phyloP scores from a whole-genome alignment of 2,888 invertebrate genomes.

The Sarcophaga caerulescens region DNA sequence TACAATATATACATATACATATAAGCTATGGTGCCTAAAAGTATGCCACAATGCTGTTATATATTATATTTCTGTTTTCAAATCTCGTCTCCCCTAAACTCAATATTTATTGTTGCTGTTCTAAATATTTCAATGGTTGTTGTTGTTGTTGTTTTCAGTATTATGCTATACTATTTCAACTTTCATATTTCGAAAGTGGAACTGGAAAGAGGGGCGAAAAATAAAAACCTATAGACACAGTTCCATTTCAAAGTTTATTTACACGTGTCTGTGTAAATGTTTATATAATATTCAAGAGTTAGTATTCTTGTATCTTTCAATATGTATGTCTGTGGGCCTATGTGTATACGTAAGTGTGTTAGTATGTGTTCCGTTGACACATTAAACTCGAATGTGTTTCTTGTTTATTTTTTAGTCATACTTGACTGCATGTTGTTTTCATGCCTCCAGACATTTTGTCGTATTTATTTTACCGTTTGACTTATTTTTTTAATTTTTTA shows the following conservation, averaged over 20 bases:
- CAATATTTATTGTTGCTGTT: not conserved
- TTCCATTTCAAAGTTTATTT: not conserved
- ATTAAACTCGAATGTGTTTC: constrained; percentile 27
- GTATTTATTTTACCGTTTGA: not conserved
- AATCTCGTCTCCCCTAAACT: not conserved
- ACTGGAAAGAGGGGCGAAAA: not conserved
- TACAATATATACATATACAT: not conserved
- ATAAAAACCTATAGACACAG: not conserved
- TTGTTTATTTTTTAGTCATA: constrained; percentile 25
- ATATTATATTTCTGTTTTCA: not conserved
- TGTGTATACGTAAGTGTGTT: not conserved
- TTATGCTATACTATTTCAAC: not conserved
- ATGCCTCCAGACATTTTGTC: constrained; percentile 25
- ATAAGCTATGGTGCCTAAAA: constrained; percentile 22
- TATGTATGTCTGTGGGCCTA: not conserved
- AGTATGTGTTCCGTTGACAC: constrained; percentile 33
- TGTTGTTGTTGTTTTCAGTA: not conserved
- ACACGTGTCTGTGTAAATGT: not conserved
- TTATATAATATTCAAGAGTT: not conserved
- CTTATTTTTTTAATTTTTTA: constrained; percentile 2
- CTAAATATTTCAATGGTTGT: constrained; percentile 16
- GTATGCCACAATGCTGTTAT: constrained; percentile 12
- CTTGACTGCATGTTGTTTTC: constrained; percentile 23
- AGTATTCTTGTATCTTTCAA: not conserved
- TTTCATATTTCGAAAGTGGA: not conserved